A percentile compares a stretch with the other conserved stretches of the same genome.
These are phyloP conservation scores for Dascyllus trimaculatus DNA, from an alignment of 2,113 vertebrate species.

Conservation along the genomic window DNA sequence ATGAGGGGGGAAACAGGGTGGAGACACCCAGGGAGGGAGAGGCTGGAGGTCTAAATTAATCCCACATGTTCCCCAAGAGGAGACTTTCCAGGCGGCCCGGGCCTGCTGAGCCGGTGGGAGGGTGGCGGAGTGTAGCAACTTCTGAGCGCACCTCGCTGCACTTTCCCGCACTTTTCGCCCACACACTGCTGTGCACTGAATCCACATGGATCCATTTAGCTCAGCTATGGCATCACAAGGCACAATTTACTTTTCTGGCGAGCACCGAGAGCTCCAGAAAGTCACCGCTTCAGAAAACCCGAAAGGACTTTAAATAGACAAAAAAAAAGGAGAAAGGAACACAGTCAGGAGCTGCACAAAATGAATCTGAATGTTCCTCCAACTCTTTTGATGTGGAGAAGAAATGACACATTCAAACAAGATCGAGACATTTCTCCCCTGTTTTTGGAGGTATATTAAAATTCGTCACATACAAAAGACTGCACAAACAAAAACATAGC, in stretches of 20 bases:
- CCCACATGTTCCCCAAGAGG: conserved; percentile 82
- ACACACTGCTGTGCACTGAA: conserved; percentile 63
- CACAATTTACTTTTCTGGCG: conserved; percentile 65
- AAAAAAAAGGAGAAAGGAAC: background rate
- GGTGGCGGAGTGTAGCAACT: conserved; percentile 38
- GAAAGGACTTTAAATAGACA: conserved; percentile 55
- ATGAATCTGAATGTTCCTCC: conserved; percentile 14
- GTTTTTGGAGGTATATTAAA: background rate
- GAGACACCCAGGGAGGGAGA: conserved; percentile 77
- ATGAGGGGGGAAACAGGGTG: conserved; percentile 73
- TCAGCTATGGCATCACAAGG: conserved; percentile 65
- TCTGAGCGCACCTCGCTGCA: conserved; percentile 58
- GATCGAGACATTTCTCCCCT: background rate
- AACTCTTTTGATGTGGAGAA: conserved; percentile 17
- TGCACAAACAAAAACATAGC: background rate
- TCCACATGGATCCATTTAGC: conserved; percentile 80
- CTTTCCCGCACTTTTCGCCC: conserved; percentile 78
- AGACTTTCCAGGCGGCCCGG: conserved; percentile 62
- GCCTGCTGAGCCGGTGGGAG: conserved; percentile 33
- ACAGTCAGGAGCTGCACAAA: conserved; percentile 25
- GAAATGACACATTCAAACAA: conserved; percentile 23
- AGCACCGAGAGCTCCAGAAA: conserved; percentile 48
- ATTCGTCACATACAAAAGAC: conserved; percentile 26
- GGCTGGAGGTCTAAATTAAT: conserved; percentile 82
- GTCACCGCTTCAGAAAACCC: conserved; percentile 43